Evolutionary conservation across 2,113 vertebrate species (phyloP).

Genomic region (Mesoclemmys tuberculata): DNA sequence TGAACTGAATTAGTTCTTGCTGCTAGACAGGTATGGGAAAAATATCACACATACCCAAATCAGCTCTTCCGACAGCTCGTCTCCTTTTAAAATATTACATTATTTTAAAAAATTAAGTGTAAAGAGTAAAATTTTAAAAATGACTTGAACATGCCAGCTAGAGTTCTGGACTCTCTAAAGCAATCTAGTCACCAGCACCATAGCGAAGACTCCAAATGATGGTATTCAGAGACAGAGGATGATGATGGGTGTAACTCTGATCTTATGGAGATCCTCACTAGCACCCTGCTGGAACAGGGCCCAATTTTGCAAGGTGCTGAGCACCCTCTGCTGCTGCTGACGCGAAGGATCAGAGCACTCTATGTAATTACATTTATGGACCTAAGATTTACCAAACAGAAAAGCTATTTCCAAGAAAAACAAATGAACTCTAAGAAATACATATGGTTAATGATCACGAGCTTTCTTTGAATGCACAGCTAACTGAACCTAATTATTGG

Average conservation of each 20-base stretch:
- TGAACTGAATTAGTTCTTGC: neutral
- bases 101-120: neutral
- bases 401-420: neutral
- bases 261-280: neutral
- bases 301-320: neutral
- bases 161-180: neutral
- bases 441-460: neutral
- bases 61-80: neutral
- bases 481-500: neutral
- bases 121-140: neutral
- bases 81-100: neutral
- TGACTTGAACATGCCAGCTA: fast-evolving
- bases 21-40: neutral
- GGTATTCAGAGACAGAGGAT: neutral
- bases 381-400: neutral
- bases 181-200: neutral
- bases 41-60: neutral
- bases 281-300: neutral
- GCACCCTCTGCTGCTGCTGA: neutral
- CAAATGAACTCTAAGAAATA: neutral
- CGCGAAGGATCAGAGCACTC: neutral
- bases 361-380: neutral
- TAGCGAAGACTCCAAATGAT: neutral
- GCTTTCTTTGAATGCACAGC: neutral
- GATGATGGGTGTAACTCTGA: neutral